Conservation (phyloP, 2,113 vertebrate genomes). For the Embiotoca jacksoni region DNA sequence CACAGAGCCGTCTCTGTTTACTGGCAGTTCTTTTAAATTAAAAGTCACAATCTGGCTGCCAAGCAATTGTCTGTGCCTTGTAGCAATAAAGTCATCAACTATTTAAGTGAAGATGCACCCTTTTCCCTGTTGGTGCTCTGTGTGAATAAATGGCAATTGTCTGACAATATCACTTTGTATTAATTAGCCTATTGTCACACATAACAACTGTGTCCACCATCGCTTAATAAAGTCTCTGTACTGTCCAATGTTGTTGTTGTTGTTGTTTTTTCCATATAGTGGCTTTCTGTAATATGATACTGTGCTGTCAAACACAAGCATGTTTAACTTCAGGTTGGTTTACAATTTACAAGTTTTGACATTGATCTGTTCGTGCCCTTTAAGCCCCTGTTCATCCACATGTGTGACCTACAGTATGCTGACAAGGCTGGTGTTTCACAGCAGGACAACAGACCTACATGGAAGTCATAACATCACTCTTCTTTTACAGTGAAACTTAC, state of each 20-base stretch:
- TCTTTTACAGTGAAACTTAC: constrained; percentile 11
- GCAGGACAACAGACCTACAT: constrained; percentile 24
- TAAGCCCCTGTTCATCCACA: constrained; percentile 48
- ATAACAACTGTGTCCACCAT: no score
- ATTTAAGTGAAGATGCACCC: constrained; percentile 78
- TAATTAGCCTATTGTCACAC: constrained; percentile 69
- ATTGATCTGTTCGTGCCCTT: constrained; percentile 67
- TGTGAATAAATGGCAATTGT: constrained; percentile 81
- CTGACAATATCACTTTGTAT: constrained; percentile 78
- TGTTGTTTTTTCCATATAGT: no score
- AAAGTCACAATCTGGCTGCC: constrained; percentile 81
- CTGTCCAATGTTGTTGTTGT: no score
- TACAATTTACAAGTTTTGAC: constrained; percentile 60
- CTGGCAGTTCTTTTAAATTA: constrained; percentile 79
- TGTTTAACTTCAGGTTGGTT: constrained; percentile 46
- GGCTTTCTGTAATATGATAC: background rate
- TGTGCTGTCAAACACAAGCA: constrained; percentile 19
- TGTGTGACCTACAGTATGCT: constrained; percentile 49
- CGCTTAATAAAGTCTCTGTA: no score
- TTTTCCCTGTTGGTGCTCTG: constrained; percentile 66
- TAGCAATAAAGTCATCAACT: constrained; percentile 76
- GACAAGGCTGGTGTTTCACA: constrained; percentile 60
- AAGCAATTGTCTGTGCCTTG: constrained; percentile 77
- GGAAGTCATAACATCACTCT: constrained; percentile 24
- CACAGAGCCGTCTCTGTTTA: constrained; percentile 70